Evolutionary conservation across 2,888 invertebrate genomes (phyloP), one percentile per base, ranked within the genome.

Genomic region (Zaprionus obscuricornis): DNA sequence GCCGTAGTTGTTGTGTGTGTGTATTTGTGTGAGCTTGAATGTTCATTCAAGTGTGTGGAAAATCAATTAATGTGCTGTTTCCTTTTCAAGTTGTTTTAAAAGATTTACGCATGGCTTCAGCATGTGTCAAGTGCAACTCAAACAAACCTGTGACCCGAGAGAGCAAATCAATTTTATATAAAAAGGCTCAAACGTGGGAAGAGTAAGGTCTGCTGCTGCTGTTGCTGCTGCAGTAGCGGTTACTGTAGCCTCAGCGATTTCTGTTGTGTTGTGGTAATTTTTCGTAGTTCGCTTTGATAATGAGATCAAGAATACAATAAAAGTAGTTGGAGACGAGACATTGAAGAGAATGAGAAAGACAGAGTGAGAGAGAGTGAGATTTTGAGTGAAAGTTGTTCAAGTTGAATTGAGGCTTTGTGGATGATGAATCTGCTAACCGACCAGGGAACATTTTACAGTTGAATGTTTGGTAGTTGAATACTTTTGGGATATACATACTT

Each of bases 61-160:
- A 76, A 76, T 75, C 75, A 75, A 76, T 75, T 75, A 74, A 76
- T 74, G 65, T 64, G 71, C 66, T 65, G 59, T 71, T 78, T 68
- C 65, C 74, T 59, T 68, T 74, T 82, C 55, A 72, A 84, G 74
- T 81, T 75, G 58, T 64, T 68, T 60, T 74, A 59, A 65, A 66
- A 72, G 74, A 74, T 74, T 79, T 76, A 76, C 77, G 81, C 77
- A 75, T 82, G 79, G 75, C 72, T 77, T 72, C 69, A 70, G 66
- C 71, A 68, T 76, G 67, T 84, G 85, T 84, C 81, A 82, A 82
- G 79, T 74, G 76, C 81, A 82, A 65, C 50, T 51, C 78, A 84
- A 82, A 84, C 75, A 76, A 54, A 47, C 68, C 69, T 64, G 57
- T 37, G 66, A 56, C 31, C 65, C 56, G 29, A 56, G 34, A 43